Conservation (phyloP, 2,888 invertebrate genomes). For the Watsonalla cultraria region DNA sequence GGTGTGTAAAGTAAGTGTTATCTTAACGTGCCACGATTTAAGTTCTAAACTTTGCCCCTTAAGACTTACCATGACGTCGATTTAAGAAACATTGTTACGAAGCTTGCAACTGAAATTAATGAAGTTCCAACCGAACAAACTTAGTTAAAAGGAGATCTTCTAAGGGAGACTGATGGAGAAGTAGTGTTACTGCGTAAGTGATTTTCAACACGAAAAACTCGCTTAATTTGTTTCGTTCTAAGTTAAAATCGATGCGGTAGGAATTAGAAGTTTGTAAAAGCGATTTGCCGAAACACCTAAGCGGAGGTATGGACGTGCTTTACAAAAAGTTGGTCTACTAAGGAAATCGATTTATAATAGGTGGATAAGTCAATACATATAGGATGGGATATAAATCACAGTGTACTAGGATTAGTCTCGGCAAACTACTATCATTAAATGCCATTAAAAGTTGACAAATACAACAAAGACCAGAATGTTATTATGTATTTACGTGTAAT, state of each 20-base stretch:
- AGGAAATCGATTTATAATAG: too few species aligned
- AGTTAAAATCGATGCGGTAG: neutral
- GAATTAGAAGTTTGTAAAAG: neutral
- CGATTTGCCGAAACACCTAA: neutral
- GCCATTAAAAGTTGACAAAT: constrained; percentile 30
- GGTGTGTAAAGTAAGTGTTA: too few species aligned
- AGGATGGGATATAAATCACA: constrained; percentile 32
- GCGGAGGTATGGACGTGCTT: too few species aligned
- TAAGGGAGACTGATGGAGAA: constrained; percentile 12
- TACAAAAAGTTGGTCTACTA: too few species aligned
- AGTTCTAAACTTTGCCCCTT: constrained; percentile 44
- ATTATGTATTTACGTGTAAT: constrained; percentile 47
- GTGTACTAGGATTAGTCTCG: constrained; percentile 27
- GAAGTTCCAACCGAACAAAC: constrained; percentile 39
- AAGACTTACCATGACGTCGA: constrained; percentile 35
- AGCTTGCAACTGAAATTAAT: constrained; percentile 50
- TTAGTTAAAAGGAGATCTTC: constrained; percentile 15
- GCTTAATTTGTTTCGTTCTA: neutral
- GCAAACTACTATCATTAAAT: constrained; percentile 40
- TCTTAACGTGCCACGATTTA: too few species aligned
- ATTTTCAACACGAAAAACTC: neutral
- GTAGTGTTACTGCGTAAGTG: neutral
- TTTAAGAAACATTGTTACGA: constrained; percentile 35
- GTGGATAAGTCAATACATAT: neutral
- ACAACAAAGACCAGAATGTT: constrained; percentile 20